A percentile compares a stretch with the other conserved stretches of the same genome.
Conservation (phyloP, 2,113 vertebrate species). For the Xyrauchen texanus region DNA sequence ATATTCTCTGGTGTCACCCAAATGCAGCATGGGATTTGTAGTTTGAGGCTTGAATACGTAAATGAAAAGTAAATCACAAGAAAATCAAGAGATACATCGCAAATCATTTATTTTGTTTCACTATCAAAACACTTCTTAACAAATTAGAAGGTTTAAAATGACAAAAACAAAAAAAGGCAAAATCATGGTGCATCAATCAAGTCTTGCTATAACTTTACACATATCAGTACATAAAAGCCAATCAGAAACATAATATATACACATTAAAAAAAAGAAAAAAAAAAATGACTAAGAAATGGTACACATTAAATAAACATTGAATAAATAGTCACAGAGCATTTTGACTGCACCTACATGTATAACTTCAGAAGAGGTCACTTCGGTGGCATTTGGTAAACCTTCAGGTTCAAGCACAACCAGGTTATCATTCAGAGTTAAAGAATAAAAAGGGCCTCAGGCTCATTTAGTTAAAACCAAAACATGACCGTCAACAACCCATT, state of each 20-base stretch:
- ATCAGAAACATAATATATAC: no score
- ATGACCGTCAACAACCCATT: conserved; percentile 36
- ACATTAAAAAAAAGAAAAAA: no score
- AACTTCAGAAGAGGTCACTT: conserved; percentile 22
- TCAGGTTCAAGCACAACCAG: conserved; percentile 37
- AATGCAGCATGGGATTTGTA: conserved; percentile 7
- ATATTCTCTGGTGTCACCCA: neutral
- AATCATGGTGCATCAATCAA: neutral
- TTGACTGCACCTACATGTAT: neutral
- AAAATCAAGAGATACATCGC: neutral
- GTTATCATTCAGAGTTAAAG: conserved; percentile 8
- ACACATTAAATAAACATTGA: conserved; percentile 31
- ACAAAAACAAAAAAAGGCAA: no score
- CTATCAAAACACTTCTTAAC: conserved; percentile 42
- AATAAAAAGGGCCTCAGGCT: conserved; percentile 4
- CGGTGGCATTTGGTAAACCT: neutral
- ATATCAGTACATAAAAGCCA: neutral
- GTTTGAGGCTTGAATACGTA: neutral
- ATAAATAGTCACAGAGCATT: conserved; percentile 9
- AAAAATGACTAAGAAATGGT: no score
- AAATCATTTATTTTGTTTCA: conserved; percentile 55
- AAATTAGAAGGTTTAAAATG: conserved; percentile 1
- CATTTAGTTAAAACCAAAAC: conserved; percentile 11
- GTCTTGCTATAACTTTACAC: neutral
- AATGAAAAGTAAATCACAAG: neutral